Conservation (phyloP, 2,113 vertebrate species). For the Marcusenius ussheri region DNA sequence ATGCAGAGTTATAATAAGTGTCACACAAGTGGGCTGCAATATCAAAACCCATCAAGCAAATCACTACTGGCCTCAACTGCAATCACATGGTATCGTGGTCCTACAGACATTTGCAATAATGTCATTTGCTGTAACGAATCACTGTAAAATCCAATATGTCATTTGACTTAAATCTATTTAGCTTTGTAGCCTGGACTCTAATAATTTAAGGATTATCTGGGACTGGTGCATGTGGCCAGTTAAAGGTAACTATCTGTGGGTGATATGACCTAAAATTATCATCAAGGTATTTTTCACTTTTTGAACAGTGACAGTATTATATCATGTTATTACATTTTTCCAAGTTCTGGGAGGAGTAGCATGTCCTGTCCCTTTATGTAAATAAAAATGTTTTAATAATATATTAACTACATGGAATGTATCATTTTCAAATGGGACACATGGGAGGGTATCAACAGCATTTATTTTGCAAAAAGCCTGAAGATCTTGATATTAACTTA, state of each 20-base stretch:
- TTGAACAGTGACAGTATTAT: too few species aligned
- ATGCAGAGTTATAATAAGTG: not conserved
- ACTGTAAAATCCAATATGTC: not conserved
- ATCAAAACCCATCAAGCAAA: not conserved
- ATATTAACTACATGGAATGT: too few species aligned
- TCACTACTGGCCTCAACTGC: not conserved
- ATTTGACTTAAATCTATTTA: not conserved
- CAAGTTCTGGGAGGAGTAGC: too few species aligned
- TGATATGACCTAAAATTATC: too few species aligned
- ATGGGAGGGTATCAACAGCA: too few species aligned
- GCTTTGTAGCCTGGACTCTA: not conserved
- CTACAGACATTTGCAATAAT: not conserved
- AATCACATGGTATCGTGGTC: not conserved
- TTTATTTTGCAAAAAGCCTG: too few species aligned
- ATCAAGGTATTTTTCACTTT: too few species aligned
- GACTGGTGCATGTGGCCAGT: not conserved
- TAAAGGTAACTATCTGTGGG: not conserved
- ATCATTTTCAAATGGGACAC: too few species aligned
- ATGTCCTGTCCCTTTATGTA: too few species aligned
- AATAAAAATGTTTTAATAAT: too few species aligned
- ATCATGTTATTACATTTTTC: too few species aligned
- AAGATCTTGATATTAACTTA: too few species aligned
- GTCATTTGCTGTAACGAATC: not conserved
- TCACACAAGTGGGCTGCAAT: not conserved
- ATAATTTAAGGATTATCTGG: not conserved